Base-by-base conservation (phyloP, 2,113 vertebrate species). In the Sinocyclocheilus rhinocerous region DNA sequence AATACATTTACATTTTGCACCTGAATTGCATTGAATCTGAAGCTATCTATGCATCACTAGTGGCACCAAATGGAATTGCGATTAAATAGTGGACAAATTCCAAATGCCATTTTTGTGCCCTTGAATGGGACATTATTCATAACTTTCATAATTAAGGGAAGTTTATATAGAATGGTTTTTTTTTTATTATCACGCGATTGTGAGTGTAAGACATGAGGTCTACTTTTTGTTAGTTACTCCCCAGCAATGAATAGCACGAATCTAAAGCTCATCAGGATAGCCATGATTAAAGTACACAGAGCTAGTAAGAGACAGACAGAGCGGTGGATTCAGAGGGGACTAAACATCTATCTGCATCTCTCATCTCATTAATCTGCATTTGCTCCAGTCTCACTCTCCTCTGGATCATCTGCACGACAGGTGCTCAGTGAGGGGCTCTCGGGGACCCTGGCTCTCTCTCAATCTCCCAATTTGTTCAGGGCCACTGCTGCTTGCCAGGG, bases 381-480 rank as follows among this genome's bases (percentile, higher is more conserved):
- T 59, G 76, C 86, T 88, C 76, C 81, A 75, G 78, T 85, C 86
- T 76, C 81, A 78, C 79, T 20, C 81, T 78, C n/a, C 65, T 79
- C 42, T 82, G 79, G 72, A 76, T 90, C 82, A 87, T 59, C 88
- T 88, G 88, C 73, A 75, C 42, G 90, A 87, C 89, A 91, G 92
- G 91, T 91, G 91, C 87, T 84, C 4, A 85, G 84, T 89, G 36
- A 81, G 85, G 36, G 76, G 65, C 84, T 81, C 36, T n/a, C 6
- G 22, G 57, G 55, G 69, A 75, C 78, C 52, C 57, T 72, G 24
- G n/a, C 10, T 59, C 85, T 88, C 79, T 52, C 75, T 69, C 4
- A 15, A 6, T 57, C 67, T 79, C 24, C 20, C 12, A 67, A 65
- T 85, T 57, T 79, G 63, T 55, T 55, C 76, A 85, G 84, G 63